Percentiles rank a stretch among this genome's conserved stretches.
These are phyloP conservation scores for Anomalospiza imberbis DNA, from an alignment of 2,797 vertebrate species.

Conservation along the genomic window DNA sequence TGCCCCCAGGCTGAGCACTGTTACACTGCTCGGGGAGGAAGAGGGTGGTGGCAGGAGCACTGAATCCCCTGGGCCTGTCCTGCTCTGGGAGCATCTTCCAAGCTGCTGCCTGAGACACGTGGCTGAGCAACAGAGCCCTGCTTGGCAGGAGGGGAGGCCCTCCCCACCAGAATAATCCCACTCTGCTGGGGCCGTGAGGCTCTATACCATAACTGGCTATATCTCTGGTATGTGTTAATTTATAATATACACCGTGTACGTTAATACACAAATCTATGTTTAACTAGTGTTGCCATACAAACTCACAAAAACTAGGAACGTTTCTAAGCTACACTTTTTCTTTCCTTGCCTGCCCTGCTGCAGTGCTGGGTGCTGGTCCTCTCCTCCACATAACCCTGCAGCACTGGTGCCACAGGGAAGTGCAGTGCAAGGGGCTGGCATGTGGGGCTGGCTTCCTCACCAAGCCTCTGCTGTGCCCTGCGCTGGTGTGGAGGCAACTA, in stretches of 20 bases:
- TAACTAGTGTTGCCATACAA: slow-evolving; percentile 53
- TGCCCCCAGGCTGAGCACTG: rapidly evolving
- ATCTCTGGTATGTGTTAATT: slow-evolving; percentile 63
- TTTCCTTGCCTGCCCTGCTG: neutral
- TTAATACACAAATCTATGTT: slow-evolving; percentile 65
- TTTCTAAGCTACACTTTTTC: slow-evolving; percentile 44
- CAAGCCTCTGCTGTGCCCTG: neutral
- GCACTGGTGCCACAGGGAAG: neutral
- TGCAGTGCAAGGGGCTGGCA: neutral
- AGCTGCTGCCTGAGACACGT: rapidly evolving
- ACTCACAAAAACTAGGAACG: slow-evolving; percentile 40
- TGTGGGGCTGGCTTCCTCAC: rapidly evolving
- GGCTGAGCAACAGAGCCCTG: neutral
- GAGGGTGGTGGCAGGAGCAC: neutral
- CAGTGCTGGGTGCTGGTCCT: neutral
- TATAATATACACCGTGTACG: slow-evolving; percentile 56
- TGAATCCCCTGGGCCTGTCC: neutral
- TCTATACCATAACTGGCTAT: slow-evolving; percentile 44
- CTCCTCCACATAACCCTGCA: neutral
- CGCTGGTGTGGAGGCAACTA: neutral
- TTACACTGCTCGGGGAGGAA: rapidly evolving
- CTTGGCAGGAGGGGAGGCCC: neutral
- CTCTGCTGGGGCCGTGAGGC: neutral
- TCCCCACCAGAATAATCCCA: neutral
- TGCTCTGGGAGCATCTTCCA: neutral